Conservation (phyloP, 1,140 invertebrate genomes). For the Papilio polyxenes region DNA sequence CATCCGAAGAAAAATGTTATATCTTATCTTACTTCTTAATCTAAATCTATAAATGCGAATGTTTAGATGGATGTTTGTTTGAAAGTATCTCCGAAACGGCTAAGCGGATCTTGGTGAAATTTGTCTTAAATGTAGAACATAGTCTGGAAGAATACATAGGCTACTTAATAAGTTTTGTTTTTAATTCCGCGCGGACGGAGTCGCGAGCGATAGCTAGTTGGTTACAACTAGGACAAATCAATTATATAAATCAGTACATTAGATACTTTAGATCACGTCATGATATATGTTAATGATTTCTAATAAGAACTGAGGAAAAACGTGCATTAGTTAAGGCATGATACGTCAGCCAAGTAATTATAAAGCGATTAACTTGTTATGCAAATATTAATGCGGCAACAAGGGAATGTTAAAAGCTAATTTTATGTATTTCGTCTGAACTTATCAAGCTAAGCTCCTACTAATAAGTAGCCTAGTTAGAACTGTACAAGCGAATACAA, state of each 20-base stretch:
- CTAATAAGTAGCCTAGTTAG: slow-evolving; percentile 38
- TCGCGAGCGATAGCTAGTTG: no score
- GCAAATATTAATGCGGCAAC: slow-evolving; percentile 39
- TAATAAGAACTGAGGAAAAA: slow-evolving; percentile 17
- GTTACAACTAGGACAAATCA: background rate
- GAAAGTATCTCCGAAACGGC: no score
- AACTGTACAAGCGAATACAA: slow-evolving; percentile 42
- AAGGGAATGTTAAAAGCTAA: slow-evolving; percentile 55
- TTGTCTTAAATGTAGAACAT: no score
- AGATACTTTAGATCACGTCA: background rate
- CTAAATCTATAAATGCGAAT: no score
- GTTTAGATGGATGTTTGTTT: no score
- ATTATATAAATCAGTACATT: slow-evolving; percentile 14
- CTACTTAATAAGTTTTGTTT: no score
- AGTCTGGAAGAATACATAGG: no score
- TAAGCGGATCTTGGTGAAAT: no score
- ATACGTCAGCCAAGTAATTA: slow-evolving; percentile 30
- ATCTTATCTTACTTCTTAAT: no score
- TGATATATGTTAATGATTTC: background rate
- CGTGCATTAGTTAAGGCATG: slow-evolving; percentile 3
- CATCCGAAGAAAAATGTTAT: no score
- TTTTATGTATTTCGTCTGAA: slow-evolving; percentile 64
- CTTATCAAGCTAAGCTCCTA: slow-evolving; percentile 54
- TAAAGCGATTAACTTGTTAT: slow-evolving; percentile 39
- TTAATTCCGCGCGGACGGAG: no score